Conservation (phyloP, 2,888 invertebrate genomes). For the Hirtodrosophila duncani region DNA sequence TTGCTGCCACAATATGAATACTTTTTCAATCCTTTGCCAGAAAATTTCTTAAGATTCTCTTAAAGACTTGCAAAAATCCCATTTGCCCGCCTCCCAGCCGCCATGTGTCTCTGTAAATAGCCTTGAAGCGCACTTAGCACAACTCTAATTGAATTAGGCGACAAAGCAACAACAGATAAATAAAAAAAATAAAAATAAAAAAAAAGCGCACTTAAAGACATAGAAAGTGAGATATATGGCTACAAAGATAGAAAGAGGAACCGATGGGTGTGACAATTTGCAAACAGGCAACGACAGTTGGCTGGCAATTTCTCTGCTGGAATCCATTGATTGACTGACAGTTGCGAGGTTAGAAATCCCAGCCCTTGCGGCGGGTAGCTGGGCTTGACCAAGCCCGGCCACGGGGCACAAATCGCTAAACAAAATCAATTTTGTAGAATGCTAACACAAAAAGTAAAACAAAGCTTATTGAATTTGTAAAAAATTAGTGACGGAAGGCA, state of each 20-base stretch:
- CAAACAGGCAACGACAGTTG: slow-evolving; percentile 18
- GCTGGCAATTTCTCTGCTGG: slow-evolving; percentile 35
- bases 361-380: slow-evolving; percentile 1
- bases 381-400: too few species aligned
- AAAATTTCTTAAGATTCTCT: too few species aligned
- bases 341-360: neutral
- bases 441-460: too few species aligned
- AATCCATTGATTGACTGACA: slow-evolving; percentile 61
- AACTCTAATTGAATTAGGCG: slow-evolving; percentile 70
- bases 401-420: slow-evolving; percentile 28
- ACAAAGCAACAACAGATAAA: slow-evolving; percentile 19
- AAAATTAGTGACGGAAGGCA: too few species aligned
- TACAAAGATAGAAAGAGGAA: slow-evolving; percentile 11
- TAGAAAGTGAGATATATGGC: neutral
- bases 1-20: too few species aligned
- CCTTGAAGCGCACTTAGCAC: slow-evolving; percentile 63
- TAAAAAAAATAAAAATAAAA: slow-evolving; percentile 8
- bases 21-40: too few species aligned
- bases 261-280: slow-evolving; percentile 7
- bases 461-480: too few species aligned
- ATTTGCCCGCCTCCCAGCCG: slow-evolving; percentile 6
- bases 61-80: too few species aligned
- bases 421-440: slow-evolving; percentile 33
- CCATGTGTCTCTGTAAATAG: slow-evolving; percentile 30
- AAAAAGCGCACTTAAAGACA: slow-evolving; percentile 11